These are phyloP conservation scores for Eupithecia vulgata DNA, from an alignment of 2,888 invertebrate species.

Conservation along the genomic window DNA sequence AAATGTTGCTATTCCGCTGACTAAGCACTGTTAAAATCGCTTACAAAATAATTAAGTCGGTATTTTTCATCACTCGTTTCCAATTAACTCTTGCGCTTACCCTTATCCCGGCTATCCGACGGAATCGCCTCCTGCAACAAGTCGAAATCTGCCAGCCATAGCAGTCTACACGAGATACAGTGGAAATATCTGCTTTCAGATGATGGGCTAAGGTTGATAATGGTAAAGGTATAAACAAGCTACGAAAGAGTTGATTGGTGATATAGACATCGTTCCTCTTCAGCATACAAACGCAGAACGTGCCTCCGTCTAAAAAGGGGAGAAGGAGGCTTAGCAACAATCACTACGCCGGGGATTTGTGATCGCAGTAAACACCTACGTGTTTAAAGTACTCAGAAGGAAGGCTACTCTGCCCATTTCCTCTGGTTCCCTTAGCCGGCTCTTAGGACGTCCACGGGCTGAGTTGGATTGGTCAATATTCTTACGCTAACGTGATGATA, in stretches of 20 bases:
- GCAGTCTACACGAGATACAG: constrained; percentile 2
- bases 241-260: neutral
- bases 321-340: no score
- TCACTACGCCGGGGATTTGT: no score
- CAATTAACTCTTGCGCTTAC: constrained; percentile 24
- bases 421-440: no score
- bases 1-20: neutral
- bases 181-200: neutral
- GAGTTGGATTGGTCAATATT: no score
- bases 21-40: neutral
- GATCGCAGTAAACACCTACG: no score
- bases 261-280: neutral
- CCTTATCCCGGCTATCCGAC: constrained; percentile 28
- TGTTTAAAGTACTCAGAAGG: no score
- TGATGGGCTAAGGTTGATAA: neutral
- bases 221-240: neutral
- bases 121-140: constrained; percentile 41
- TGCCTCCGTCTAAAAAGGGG: no score
- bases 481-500: no score
- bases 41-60: constrained; percentile 4
- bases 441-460: no score
- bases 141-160: constrained; percentile 33
- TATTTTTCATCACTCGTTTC: constrained; percentile 25
- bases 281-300: no score
- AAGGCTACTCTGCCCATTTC: no score